phyloP scores from a whole-genome alignment of 2,113 vertebrate species.

The Pseudopodoces humilis region DNA sequence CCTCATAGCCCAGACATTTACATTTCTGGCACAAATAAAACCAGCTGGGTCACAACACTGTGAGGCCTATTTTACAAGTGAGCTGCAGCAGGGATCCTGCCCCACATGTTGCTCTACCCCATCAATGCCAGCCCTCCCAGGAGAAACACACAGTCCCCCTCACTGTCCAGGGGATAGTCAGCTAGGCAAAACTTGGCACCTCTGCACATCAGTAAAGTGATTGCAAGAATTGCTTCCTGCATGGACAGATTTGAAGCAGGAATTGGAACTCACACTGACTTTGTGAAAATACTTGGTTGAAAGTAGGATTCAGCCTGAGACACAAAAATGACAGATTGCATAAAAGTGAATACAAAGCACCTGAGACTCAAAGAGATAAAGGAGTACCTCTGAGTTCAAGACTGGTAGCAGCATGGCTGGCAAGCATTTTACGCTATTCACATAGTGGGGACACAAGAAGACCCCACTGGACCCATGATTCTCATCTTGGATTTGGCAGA shows the following conservation, averaged over 20 bases:
- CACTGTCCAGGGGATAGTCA: background rate
- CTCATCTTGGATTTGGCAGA: background rate
- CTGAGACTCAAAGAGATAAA: background rate
- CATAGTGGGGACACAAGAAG: background rate
- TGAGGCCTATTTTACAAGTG: background rate
- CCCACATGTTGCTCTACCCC: rapidly evolving
- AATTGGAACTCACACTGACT: background rate
- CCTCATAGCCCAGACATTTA: background rate
- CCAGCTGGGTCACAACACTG: background rate
- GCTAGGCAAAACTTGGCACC: background rate
- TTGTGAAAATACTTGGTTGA: background rate
- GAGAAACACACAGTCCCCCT: background rate
- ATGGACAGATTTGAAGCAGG: background rate
- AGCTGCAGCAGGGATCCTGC: background rate
- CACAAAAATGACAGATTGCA: background rate
- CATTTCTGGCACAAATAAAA: background rate
- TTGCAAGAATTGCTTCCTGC: background rate
- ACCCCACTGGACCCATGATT: background rate
- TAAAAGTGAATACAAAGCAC: background rate
- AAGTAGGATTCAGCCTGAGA: background rate
- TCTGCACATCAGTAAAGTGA: rapidly evolving
- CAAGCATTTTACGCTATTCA: background rate
- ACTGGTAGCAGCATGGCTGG: background rate
- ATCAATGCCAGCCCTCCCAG: background rate
- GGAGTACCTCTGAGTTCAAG: background rate